Conservation (phyloP, 2,113 vertebrate genomes). For the Microcebus murinus region DNA sequence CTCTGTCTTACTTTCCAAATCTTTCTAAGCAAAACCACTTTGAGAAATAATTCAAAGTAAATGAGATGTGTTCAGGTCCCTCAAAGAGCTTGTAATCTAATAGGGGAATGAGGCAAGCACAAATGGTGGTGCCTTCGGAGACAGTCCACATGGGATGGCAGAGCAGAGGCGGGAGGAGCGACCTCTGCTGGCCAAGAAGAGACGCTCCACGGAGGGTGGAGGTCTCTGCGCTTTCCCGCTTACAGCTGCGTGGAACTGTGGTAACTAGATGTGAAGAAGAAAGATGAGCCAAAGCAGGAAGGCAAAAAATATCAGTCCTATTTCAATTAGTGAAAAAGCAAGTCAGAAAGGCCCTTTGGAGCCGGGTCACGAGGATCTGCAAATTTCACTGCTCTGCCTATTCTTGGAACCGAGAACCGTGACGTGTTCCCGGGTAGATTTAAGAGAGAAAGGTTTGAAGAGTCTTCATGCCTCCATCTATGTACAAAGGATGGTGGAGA, state of each 20-base stretch:
- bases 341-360: background rate
- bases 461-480: background rate
- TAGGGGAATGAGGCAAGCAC: background rate
- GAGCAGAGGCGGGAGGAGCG: background rate
- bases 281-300: background rate
- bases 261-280: background rate
- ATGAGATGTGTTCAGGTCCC: background rate
- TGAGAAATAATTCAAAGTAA: conserved; percentile 29
- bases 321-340: background rate
- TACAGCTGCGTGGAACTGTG: background rate
- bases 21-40: conserved; percentile 25
- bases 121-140: background rate
- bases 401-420: background rate
- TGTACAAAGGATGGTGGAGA: no score
- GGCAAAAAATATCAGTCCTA: background rate
- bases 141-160: rapidly evolving
- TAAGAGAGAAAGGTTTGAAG: background rate
- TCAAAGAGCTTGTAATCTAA: background rate
- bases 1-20: background rate
- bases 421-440: background rate
- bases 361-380: background rate
- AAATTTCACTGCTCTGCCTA: background rate
- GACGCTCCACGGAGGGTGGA: rapidly evolving
- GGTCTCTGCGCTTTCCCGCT: background rate
- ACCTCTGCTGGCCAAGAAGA: background rate